A percentile compares a stretch with the other conserved stretches of the same genome.
These are phyloP conservation scores for Heliconius eleuchia DNA, from an alignment of 1,140 invertebrate species.

Conservation along the genomic window DNA sequence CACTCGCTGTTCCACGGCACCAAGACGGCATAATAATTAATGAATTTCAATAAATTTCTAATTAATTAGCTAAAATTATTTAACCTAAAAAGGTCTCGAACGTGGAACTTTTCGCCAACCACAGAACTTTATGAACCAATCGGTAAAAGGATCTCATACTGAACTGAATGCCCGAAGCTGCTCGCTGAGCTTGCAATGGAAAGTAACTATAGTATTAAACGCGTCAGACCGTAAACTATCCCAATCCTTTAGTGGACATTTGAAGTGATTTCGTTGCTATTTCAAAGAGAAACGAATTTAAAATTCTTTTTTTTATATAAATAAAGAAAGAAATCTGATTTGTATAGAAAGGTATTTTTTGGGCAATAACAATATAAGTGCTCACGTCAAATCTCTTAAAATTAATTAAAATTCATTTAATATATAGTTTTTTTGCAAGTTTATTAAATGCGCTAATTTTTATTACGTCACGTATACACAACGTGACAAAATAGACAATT, in stretches of 20 bases:
- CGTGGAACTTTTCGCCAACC: background rate
- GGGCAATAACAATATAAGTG: no score
- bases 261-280: background rate
- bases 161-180: background rate
- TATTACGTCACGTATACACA: no score
- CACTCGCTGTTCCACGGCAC: no score
- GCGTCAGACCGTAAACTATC: conserved; percentile 17
- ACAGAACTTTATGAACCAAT: background rate
- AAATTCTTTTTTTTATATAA: background rate
- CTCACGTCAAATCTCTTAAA: no score
- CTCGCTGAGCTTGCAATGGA: background rate
- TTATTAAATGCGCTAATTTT: no score
- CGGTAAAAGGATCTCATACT: background rate
- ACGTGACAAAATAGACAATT: no score
- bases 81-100: background rate
- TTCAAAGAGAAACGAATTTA: background rate
- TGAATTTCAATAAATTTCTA: no score
- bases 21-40: no score
- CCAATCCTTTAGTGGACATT: background rate
- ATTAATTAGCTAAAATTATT: background rate
- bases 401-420: no score
- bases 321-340: background rate
- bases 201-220: conserved; percentile 6
- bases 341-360: background rate
- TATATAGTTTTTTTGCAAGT: no score